Evolutionary conservation across 2,797 vertebrate species (phyloP).

Genomic region (Typhlichthys subterraneus): DNA sequence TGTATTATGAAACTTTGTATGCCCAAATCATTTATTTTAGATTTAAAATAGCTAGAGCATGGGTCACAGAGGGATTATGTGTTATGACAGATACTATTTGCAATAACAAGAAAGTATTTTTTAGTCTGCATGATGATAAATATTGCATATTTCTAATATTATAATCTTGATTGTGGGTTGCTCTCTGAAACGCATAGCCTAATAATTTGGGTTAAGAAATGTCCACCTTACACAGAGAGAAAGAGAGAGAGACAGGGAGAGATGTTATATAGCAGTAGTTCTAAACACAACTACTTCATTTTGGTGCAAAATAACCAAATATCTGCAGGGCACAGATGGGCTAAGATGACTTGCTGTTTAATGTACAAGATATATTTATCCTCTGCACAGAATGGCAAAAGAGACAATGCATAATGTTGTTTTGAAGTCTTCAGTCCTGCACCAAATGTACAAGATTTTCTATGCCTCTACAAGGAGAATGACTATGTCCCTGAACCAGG

Average conservation of each 20-base stretch:
- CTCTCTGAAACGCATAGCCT: no score
- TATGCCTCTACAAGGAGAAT: constrained; percentile 50
- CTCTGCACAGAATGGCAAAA: constrained; percentile 7
- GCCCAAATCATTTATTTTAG: constrained; percentile 4
- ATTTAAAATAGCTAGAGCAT: no score
- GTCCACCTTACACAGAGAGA: constrained; percentile 2
- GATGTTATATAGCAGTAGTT: background rate
- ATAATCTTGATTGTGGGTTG: no score
- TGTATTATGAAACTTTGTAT: background rate
- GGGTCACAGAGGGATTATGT: no score
- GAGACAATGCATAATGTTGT: constrained; percentile 50
- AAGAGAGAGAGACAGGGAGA: constrained; percentile 14
- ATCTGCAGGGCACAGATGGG: constrained; percentile 33
- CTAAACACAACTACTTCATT: constrained; percentile 37
- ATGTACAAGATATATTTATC: constrained; percentile 26
- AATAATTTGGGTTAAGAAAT: background rate
- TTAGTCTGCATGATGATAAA: no score
- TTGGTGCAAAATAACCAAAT: constrained; percentile 43
- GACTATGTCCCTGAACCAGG: constrained; percentile 59
- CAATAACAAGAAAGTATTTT: background rate
- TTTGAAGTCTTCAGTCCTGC: constrained; percentile 41
- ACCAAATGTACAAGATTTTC: constrained; percentile 52
- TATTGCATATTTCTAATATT: background rate
- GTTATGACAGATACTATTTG: background rate
- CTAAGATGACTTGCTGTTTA: constrained; percentile 9